Conservation (phyloP, 1,140 invertebrate genomes). For the Acromyrmex heyeri region DNA sequence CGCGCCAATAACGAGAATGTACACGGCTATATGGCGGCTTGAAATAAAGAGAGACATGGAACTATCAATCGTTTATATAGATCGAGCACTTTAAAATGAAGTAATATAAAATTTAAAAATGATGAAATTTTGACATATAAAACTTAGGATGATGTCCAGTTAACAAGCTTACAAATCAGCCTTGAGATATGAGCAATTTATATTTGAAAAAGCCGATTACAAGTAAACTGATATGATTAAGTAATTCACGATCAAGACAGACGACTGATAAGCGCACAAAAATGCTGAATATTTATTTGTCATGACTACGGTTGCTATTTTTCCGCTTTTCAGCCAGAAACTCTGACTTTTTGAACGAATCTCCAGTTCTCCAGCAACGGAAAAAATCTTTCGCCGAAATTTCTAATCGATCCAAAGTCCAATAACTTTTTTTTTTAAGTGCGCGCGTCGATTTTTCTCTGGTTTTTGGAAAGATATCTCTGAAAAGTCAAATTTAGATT, state of each 20-base stretch:
- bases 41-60: constrained; percentile 14
- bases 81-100: not conserved
- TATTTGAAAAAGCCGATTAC: not conserved
- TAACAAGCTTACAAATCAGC: not conserved
- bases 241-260: not conserved
- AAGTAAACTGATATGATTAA: not conserved
- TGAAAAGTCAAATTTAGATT: no score
- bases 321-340: no score
- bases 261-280: not conserved
- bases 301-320: not conserved
- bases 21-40: constrained; percentile 65
- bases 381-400: no score
- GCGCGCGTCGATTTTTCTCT: no score
- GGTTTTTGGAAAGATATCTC: no score
- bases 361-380: no score
- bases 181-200: not conserved
- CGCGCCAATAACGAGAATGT: constrained; percentile 81
- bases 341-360: not conserved
- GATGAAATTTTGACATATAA: not conserved
- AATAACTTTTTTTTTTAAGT: no score
- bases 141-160: not conserved
- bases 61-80: constrained; percentile 17
- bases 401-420: no score
- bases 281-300: not conserved
- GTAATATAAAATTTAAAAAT: not conserved